Base-by-base conservation (phyloP, 2,113 vertebrate genomes). In the Orcinus orca region DNA sequence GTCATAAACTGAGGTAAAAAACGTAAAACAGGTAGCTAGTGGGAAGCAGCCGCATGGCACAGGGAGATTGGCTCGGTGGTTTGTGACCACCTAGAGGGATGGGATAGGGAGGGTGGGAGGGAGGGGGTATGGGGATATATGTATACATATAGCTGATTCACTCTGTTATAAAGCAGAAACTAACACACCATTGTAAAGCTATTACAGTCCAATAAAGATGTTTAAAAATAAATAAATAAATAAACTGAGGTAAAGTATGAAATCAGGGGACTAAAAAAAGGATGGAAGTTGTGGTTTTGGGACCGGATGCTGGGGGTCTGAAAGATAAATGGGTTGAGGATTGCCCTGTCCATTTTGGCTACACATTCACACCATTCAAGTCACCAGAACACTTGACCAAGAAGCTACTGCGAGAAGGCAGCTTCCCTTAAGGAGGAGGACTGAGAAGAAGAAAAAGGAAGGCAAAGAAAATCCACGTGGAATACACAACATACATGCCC, bases 321-420 rank as follows among this genome's bases (percentile, higher is more conserved):
- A 18, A 98, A 98, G 98, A 98, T 96, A 96, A 98, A 98, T 98
- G 98, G 97, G 93, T 96, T 88, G 33, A 95, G 97, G 95, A 83
- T 60, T 93, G 83, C 97, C 96, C 98, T 97, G 98, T 97, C 98
- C 47, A 2, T 97, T 97, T 97, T 53, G 91, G 96, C 95, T 97
- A 60, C 88, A 94, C 96, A 97, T 98, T 98, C 97, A 98, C 93
- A 97, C 25, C 58, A 85, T 91, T 53, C 63, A 97, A 97, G 98
- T 98, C 98, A 98, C 98, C 98, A 98, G 97, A 98, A 88, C 38
- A 82, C 93, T 97, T 95, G 89, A 90, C 88, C 77, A 91, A 97
- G 97, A 96, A 82, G 90, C 98, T 95, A 21, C 73, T 90, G 97
- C 63, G 83, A 98, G 95, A 91, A 95, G 8, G 15, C 55, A 62